These are phyloP conservation scores for Mimas tiliae DNA, from an alignment of 2,888 invertebrate genomes.

Conservation along the genomic window DNA sequence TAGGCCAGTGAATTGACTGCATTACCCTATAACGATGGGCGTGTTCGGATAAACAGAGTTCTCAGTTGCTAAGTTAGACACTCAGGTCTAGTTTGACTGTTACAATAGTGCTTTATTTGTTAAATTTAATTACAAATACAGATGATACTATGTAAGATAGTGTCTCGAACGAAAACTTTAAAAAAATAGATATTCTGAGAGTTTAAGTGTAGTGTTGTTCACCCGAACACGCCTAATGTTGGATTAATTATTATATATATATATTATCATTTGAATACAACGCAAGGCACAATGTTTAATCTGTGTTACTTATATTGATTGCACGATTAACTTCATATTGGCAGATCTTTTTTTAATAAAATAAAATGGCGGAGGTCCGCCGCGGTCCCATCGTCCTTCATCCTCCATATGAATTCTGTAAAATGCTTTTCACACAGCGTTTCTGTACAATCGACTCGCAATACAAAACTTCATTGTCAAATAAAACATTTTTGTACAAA, in stretches of 20 bases:
- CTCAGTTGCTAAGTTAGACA: no score
- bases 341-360: slow-evolving; percentile 71
- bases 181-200: no score
- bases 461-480: slow-evolving; percentile 40
- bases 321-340: slow-evolving; percentile 44
- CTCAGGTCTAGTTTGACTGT: no score
- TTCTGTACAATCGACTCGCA: slow-evolving; percentile 56
- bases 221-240: slow-evolving; percentile 43
- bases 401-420: slow-evolving; percentile 19
- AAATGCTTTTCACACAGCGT: slow-evolving; percentile 82
- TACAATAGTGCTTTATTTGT: no score
- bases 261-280: slow-evolving; percentile 69
- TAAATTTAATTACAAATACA: no score
- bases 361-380: slow-evolving; percentile 49
- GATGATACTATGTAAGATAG: no score
- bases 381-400: background rate
- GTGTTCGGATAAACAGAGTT: no score
- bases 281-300: slow-evolving; percentile 78
- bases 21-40: slow-evolving; percentile 61
- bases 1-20: slow-evolving; percentile 80
- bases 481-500: slow-evolving; percentile 60
- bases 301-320: slow-evolving; percentile 58
- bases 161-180: no score
- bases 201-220: no score
- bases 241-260: slow-evolving; percentile 54